Conservation (phyloP, 2,888 invertebrate genomes). For the Rhaphigaster nebulosa region DNA sequence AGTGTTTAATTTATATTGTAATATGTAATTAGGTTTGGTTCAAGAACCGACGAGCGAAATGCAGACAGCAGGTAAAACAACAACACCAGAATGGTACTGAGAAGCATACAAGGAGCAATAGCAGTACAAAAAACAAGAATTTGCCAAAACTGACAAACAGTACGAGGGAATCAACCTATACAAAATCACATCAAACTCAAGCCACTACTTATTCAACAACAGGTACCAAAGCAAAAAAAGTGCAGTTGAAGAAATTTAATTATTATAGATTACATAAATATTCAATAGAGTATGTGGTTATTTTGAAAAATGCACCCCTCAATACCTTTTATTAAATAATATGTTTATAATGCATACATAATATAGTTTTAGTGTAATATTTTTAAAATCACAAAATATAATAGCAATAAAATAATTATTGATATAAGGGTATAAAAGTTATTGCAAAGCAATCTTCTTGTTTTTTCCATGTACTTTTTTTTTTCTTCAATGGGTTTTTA, state of each 20-base stretch:
- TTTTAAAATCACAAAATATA: too few relatives aligned
- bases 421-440: too few relatives aligned
- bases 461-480: too few relatives aligned
- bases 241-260: background rate
- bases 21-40: slow-evolving; percentile 76
- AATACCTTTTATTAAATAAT: too few relatives aligned
- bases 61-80: slow-evolving; percentile 75
- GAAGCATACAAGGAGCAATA: slow-evolving; percentile 67
- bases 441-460: too few relatives aligned
- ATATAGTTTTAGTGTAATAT: too few relatives aligned
- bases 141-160: slow-evolving; percentile 69
- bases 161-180: slow-evolving; percentile 64
- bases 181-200: slow-evolving; percentile 64
- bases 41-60: slow-evolving; percentile 80
- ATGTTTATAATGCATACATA: too few relatives aligned
- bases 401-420: too few relatives aligned
- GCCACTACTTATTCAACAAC: slow-evolving; percentile 64
- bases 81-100: slow-evolving; percentile 68
- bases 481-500: too few relatives aligned
- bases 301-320: too few relatives aligned
- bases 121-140: slow-evolving; percentile 66
- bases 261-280: background rate
- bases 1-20: background rate
- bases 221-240: background rate
- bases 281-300: too few relatives aligned